A percentile compares a stretch with the other conserved stretches of the same genome.
Evolutionary conservation across 2,888 invertebrate genomes (phyloP).

Genomic region (Melanostoma mellinum): DNA sequence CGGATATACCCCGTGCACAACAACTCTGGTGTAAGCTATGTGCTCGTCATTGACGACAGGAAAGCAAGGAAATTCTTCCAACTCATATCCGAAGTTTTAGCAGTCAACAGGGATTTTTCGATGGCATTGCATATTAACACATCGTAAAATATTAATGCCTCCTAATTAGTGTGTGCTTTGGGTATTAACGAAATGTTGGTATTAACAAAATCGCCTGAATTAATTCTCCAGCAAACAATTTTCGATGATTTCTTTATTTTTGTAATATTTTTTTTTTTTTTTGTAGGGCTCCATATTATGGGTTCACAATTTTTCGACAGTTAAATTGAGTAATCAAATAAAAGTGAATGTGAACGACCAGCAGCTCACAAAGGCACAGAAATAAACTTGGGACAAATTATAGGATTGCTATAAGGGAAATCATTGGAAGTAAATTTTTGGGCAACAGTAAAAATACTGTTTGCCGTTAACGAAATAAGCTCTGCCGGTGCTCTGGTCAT

Average conservation of each 20-base stretch:
- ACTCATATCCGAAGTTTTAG: constrained; percentile 63
- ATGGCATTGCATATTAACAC: constrained; percentile 69
- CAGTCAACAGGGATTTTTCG: constrained; percentile 66
- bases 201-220: constrained; percentile 30
- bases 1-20: constrained; percentile 6
- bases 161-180: constrained; percentile 70
- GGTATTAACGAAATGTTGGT: constrained; percentile 46
- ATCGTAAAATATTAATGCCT: constrained; percentile 71
- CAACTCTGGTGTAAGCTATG: neutral
- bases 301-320: constrained; percentile 21
- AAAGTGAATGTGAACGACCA: neutral
- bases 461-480: too few species aligned
- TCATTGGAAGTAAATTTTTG: too few species aligned
- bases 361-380: neutral
- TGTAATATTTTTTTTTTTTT: neutral
- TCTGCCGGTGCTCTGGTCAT: too few species aligned
- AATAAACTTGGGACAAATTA: too few species aligned
- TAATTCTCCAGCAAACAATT: constrained; percentile 52
- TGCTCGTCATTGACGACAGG: constrained; percentile 48
- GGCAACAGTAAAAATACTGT: too few species aligned
- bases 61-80: constrained; percentile 61
- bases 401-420: too few species aligned
- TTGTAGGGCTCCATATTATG: neutral
- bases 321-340: constrained; percentile 48
- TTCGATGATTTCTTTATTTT: constrained; percentile 3